These are phyloP conservation scores for Cryptotis parvus DNA, from an alignment of 2,113 vertebrate genomes.

Conservation along the genomic window DNA sequence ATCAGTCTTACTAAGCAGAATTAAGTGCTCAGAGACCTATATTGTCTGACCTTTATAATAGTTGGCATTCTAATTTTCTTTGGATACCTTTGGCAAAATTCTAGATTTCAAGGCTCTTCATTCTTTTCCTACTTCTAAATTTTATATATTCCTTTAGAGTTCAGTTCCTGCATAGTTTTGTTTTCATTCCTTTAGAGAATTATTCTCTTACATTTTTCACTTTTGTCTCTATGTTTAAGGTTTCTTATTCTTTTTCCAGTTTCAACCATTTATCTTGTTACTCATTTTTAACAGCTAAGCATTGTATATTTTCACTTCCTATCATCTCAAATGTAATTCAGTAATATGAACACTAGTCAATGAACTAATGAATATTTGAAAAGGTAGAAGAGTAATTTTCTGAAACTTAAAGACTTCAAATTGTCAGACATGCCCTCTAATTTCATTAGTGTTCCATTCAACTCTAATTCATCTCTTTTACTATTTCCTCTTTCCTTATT, in stretches of 20 bases:
- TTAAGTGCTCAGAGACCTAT: background rate
- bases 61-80: background rate
- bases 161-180: background rate
- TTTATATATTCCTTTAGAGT: no score
- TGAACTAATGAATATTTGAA: constrained; percentile 12
- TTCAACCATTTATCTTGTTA: background rate
- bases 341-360: background rate
- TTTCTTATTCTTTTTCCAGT: background rate
- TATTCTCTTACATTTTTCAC: background rate
- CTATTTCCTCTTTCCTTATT: no score
- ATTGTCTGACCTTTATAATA: constrained; percentile 2
- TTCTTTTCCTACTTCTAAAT: background rate
- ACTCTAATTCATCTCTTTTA: no score
- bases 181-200: background rate
- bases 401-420: background rate
- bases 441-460: no score
- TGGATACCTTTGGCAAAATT: background rate
- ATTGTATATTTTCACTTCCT: background rate
- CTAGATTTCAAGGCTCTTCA: no score
- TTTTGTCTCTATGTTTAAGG: background rate
- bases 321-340: constrained; percentile 11
- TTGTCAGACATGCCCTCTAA: background rate
- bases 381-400: constrained; percentile 14
- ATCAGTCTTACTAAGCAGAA: background rate
- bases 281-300: background rate